These are phyloP conservation scores for Cryptosula pallasiana DNA, from an alignment of 2,888 invertebrate genomes.

Conservation along the genomic window DNA sequence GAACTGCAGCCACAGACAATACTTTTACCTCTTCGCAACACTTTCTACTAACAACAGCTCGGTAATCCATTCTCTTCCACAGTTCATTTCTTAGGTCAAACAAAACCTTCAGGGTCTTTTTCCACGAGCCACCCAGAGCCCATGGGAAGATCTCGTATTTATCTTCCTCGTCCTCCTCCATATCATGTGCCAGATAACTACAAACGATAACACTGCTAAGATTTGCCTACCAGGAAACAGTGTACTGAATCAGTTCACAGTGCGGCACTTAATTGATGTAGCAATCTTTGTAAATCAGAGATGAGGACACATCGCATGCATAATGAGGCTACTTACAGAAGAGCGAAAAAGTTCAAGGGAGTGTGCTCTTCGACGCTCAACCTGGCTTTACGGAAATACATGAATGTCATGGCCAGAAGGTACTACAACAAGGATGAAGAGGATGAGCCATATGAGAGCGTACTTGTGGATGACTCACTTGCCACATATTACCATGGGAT, in stretches of 20 bases:
- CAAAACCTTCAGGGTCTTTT: constrained; percentile 41
- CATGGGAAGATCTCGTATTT: constrained; percentile 56
- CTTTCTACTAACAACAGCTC: constrained; percentile 56
- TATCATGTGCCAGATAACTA: constrained; percentile 59
- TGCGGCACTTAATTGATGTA: too few relatives aligned
- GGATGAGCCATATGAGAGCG: too few relatives aligned
- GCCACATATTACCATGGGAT: too few relatives aligned
- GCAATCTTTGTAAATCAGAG: too few relatives aligned
- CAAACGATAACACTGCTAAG: constrained; percentile 24
- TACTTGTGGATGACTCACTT: too few relatives aligned
- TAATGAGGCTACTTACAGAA: constrained; percentile 56
- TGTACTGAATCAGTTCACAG: too few relatives aligned
- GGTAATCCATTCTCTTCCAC: constrained; percentile 55
- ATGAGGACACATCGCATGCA: neutral
- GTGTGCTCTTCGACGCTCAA: constrained; percentile 56
- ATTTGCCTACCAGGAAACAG: too few relatives aligned
- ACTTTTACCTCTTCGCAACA: constrained; percentile 56
- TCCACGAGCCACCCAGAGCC: constrained; percentile 52
- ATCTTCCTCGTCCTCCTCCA: constrained; percentile 60
- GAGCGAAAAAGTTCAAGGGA: constrained; percentile 58
- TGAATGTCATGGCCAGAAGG: constrained; percentile 59
- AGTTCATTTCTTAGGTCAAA: constrained; percentile 49
- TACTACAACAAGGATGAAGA: constrained; percentile 52
- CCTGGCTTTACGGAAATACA: constrained; percentile 59
- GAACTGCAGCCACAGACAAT: too few relatives aligned